Conservation (phyloP, 2,888 invertebrate species). For the Parelbella ahira region DNA sequence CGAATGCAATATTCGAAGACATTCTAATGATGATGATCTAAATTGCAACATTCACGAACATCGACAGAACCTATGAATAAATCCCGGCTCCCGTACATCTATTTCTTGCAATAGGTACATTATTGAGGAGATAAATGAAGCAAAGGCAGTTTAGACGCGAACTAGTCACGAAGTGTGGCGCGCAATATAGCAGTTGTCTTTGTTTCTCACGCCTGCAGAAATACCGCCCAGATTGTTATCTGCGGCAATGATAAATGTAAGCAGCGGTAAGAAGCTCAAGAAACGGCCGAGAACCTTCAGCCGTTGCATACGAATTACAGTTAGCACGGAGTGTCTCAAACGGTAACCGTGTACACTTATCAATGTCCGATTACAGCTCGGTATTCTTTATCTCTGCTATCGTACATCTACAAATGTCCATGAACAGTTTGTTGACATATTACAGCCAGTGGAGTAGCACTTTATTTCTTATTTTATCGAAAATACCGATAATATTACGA, state of each 20-base stretch:
- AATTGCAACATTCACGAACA: conserved; percentile 6
- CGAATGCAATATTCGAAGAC: too few relatives aligned
- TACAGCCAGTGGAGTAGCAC: background rate
- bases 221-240: conserved; percentile 60
- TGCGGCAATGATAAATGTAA: conserved; percentile 57
- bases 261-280: conserved; percentile 20
- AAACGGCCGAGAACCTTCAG: conserved; percentile 21
- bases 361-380: conserved; percentile 15
- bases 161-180: conserved; percentile 52
- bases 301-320: conserved; percentile 22
- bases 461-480: too few relatives aligned
- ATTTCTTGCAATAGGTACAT: conserved; percentile 32
- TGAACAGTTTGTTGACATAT: conserved; percentile 4
- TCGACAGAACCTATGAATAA: conserved; percentile 15
- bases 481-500: too few relatives aligned
- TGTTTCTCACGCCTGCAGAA: conserved; percentile 67
- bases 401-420: conserved; percentile 1
- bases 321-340: conserved; percentile 22
- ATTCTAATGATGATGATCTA: conserved; percentile 6
- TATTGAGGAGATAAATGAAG: conserved; percentile 30
- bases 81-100: conserved; percentile 27
- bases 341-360: conserved; percentile 16
- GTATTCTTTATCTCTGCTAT: conserved; percentile 10
- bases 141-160: conserved; percentile 39
- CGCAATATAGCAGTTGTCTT: conserved; percentile 37